Percentiles rank a stretch among this genome's conserved stretches.
phyloP scores from a whole-genome alignment of 2,888 invertebrate genomes.

The Epistrophe grossulariae region DNA sequence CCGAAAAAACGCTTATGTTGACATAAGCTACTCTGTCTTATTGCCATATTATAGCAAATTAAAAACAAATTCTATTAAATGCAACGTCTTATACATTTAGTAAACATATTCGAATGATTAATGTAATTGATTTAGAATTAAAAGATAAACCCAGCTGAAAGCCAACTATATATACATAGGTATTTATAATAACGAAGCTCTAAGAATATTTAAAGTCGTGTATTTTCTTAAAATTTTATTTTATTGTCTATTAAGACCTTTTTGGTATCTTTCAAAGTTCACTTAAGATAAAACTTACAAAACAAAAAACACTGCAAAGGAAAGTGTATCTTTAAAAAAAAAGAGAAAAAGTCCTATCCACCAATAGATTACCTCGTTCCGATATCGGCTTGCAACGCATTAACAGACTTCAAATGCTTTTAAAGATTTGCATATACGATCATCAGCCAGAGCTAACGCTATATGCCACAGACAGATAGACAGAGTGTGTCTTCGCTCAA shows the following conservation, averaged over 20 bases:
- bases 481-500: conserved; percentile 69
- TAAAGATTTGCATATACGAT: conserved; percentile 72
- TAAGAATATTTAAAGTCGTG: neutral
- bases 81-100: too few species aligned
- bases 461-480: conserved; percentile 22
- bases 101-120: too few species aligned
- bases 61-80: too few species aligned
- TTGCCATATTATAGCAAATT: too few species aligned
- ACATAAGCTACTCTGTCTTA: too few species aligned
- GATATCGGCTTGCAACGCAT: conserved; percentile 65
- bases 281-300: conserved; percentile 2
- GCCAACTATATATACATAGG: neutral
- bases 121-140: too few species aligned
- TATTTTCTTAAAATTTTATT: neutral
- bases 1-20: too few species aligned
- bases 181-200: neutral
- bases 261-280: conserved; percentile 1
- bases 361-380: conserved; percentile 57
- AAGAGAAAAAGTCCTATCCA: conserved; percentile 52
- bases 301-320: conserved; percentile 38
- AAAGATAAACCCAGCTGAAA: neutral
- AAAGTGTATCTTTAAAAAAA: conserved; percentile 25
- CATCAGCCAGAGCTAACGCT: conserved; percentile 21
- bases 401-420: conserved; percentile 47
- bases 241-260: neutral